Percentiles rank a stretch among this genome's conserved stretches.
phyloP scores from a whole-genome alignment of 1,140 invertebrate species.

The Zaprionus davidi region DNA sequence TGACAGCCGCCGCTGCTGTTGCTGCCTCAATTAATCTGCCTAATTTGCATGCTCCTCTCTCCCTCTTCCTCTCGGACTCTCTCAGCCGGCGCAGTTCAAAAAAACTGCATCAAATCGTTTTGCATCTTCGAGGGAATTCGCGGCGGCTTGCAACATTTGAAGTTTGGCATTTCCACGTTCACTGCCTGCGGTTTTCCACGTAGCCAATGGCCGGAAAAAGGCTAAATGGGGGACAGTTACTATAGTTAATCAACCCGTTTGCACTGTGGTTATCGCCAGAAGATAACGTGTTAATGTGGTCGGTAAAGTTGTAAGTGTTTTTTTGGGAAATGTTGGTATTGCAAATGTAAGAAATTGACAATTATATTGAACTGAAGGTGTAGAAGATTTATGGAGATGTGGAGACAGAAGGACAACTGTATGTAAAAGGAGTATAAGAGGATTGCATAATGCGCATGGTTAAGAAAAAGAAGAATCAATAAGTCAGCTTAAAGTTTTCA shows the following conservation, averaged over 20 bases:
- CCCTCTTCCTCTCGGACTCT: not conserved
- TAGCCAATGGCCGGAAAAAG: slow-evolving; percentile 34
- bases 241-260: slow-evolving; percentile 1
- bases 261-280: not conserved
- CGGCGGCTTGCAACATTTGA: slow-evolving; percentile 46
- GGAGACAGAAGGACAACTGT: too few relatives aligned
- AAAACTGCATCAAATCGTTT: slow-evolving; percentile 42
- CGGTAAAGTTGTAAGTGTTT: not conserved
- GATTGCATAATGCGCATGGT: too few relatives aligned
- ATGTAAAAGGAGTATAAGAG: too few relatives aligned
- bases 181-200: slow-evolving; percentile 60
- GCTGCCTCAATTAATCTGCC: slow-evolving; percentile 59
- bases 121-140: slow-evolving; percentile 50
- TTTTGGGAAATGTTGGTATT: not conserved
- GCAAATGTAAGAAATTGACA: not conserved
- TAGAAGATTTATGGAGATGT: not conserved
- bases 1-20: slow-evolving; percentile 39
- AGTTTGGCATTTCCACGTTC: slow-evolving; percentile 5
- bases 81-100: slow-evolving; percentile 38
- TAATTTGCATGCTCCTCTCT: slow-evolving; percentile 66
- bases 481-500: too few relatives aligned
- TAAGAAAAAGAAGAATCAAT: too few relatives aligned
- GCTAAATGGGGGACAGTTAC: not conserved
- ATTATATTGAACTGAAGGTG: not conserved
- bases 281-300: not conserved